phyloP scores from a whole-genome alignment of 2,797 vertebrate species.

The Heterohyrax brucei region DNA sequence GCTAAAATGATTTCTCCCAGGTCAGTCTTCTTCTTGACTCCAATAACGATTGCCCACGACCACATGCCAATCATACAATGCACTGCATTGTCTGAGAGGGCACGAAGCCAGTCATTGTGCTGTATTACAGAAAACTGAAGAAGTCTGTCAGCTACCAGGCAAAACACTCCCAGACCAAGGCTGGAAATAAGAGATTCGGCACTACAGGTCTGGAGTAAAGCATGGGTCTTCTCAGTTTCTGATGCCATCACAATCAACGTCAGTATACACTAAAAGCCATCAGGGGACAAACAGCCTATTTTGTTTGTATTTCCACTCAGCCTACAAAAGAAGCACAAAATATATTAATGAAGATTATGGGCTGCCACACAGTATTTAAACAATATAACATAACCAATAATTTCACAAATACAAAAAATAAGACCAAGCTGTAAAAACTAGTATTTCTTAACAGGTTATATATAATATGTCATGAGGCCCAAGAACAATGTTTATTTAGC shows the following conservation, averaged over 20 bases:
- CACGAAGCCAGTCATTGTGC: slow-evolving; percentile 95
- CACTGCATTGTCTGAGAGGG: slow-evolving; percentile 94
- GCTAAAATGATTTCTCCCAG: slow-evolving; percentile 96
- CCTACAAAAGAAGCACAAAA: slow-evolving; percentile 85
- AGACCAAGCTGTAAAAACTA: slow-evolving; percentile 27
- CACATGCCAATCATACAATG: slow-evolving; percentile 96
- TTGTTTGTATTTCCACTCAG: slow-evolving; percentile 73
- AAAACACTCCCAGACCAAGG: slow-evolving; percentile 95
- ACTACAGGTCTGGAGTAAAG: slow-evolving; percentile 96
- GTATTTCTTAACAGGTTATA: background rate
- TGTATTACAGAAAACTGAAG: slow-evolving; percentile 94
- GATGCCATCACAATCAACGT: slow-evolving; percentile 92
- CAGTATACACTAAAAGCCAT: slow-evolving; percentile 73
- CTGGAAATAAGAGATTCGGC: slow-evolving; percentile 95
- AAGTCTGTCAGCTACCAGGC: slow-evolving; percentile 93
- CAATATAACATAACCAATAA: background rate
- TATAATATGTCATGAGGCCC: background rate
- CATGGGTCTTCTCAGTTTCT: slow-evolving; percentile 96
- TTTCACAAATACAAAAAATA: background rate
- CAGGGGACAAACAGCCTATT: slow-evolving; percentile 75
- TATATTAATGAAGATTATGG: slow-evolving; percentile 52
- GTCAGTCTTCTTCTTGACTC: slow-evolving; percentile 96
- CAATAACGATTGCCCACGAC: slow-evolving; percentile 97
- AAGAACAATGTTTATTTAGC: background rate
- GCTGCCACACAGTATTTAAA: background rate